phyloP scores from a whole-genome alignment of 2,797 vertebrate genomes.

The Pseudochromis fuscus region DNA sequence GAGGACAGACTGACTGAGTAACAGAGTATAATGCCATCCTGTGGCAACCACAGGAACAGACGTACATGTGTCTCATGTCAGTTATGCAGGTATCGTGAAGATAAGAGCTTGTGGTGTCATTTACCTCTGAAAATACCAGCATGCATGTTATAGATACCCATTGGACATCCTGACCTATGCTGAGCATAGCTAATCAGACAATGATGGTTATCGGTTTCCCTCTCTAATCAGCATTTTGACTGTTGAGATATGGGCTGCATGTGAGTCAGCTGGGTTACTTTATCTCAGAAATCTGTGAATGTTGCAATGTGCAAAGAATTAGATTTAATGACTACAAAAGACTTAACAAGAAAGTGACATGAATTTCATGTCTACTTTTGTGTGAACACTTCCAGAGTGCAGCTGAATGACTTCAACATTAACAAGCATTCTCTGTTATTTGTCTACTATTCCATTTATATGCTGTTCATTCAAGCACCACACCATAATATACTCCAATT shows the following conservation, averaged over 20 bases:
- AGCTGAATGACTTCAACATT: neutral
- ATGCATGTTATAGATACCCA: neutral
- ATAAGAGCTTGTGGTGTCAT: neutral
- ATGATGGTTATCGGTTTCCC: neutral
- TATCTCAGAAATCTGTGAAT: neutral
- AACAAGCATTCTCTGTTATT: neutral
- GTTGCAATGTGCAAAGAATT: too few relatives aligned
- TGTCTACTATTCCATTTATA: conserved; percentile 1
- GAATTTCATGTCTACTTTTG: neutral
- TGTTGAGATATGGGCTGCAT: neutral
- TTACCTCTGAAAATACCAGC: conserved; percentile 4
- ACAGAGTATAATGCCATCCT: conserved; percentile 51
- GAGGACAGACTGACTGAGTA: neutral
- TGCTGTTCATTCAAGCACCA: neutral
- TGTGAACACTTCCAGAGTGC: too few relatives aligned
- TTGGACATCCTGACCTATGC: neutral
- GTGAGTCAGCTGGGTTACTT: neutral
- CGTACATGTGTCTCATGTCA: too few relatives aligned
- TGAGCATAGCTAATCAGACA: neutral
- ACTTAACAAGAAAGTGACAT: neutral
- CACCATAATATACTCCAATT: neutral
- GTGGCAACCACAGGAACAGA: conserved; percentile 47
- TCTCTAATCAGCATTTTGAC: too few relatives aligned
- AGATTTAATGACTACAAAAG: neutral
- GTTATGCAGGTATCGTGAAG: neutral